Evolutionary conservation across 2,113 vertebrate genomes (phyloP).

Genomic region (Synodontis membranacea): DNA sequence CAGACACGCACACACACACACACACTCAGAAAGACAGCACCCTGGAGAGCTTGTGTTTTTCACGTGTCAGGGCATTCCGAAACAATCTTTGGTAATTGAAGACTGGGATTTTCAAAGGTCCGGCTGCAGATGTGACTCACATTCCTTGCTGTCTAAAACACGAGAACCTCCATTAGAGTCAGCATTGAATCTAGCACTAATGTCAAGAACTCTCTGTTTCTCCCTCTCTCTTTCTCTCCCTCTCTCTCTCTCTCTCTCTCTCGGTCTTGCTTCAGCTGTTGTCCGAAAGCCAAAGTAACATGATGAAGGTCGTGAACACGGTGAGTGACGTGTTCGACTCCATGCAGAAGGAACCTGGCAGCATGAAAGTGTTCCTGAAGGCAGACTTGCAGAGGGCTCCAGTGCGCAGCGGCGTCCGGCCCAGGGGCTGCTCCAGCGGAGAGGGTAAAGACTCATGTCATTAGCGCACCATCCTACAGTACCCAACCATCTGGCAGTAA

Average conservation of each 20-base stretch:
- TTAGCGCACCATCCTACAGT: conserved; percentile 26
- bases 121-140: conserved; percentile 1
- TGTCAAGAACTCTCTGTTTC: not conserved
- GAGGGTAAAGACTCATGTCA: conserved; percentile 53
- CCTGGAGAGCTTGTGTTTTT: conserved; percentile 22
- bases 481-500: conserved; percentile 33
- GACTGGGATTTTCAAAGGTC: not conserved
- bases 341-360: conserved; percentile 81
- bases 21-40: conserved; percentile 7
- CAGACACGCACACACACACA: conserved; percentile 35
- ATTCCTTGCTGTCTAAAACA: conserved; percentile 32
- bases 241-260: not conserved
- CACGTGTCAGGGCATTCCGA: conserved; percentile 2
- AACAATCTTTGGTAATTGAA: conserved; percentile 16
- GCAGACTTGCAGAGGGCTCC: conserved; percentile 77
- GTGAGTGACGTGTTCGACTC: conserved; percentile 81
- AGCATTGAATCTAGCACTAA: not conserved
- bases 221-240: not conserved
- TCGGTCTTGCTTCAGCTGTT: conserved; percentile 73
- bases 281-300: conserved; percentile 82
- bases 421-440: conserved; percentile 78
- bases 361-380: conserved; percentile 73
- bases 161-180: not conserved
- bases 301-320: conserved; percentile 79
- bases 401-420: conserved; percentile 59